These are phyloP conservation scores for Sinodicranocentrus sp. DNA, from an alignment of 2,888 invertebrate species.

Conservation along the genomic window DNA sequence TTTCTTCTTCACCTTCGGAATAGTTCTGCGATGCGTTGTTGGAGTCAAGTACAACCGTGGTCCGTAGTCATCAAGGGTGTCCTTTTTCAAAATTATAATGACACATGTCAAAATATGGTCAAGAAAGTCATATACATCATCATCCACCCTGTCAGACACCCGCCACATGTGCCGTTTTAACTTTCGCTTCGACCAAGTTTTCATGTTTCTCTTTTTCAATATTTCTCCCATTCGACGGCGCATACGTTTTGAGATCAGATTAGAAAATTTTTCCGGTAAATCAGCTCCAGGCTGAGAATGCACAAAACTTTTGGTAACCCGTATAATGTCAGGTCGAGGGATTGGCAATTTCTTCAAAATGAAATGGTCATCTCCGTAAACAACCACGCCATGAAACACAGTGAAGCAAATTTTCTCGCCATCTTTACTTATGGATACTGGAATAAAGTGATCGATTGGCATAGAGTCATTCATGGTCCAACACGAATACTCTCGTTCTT, in stretches of 20 bases:
- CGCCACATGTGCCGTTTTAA: slow-evolving; percentile 15
- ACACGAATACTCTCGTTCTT: slow-evolving; percentile 6
- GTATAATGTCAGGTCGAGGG: slow-evolving; percentile 53
- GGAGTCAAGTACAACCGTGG: slow-evolving; percentile 20
- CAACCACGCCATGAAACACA: slow-evolving; percentile 52
- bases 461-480: slow-evolving; percentile 3
- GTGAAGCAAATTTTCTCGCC: slow-evolving; percentile 18
- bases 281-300: slow-evolving; percentile 20
- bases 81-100: too few species aligned
- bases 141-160: slow-evolving; percentile 48
- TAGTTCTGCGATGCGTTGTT: not conserved
- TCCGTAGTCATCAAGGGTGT: slow-evolving; percentile 32
- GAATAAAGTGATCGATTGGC: slow-evolving; percentile 53
- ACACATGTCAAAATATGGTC: slow-evolving; percentile 61
- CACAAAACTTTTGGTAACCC: slow-evolving; percentile 2
- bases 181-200: not conserved
- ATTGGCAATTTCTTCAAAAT: slow-evolving; percentile 56
- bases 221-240: slow-evolving; percentile 1
- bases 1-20: not conserved
- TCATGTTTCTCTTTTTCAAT: slow-evolving; percentile 14
- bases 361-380: slow-evolving; percentile 59
- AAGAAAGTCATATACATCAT: slow-evolving; percentile 66
- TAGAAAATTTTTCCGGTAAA: slow-evolving; percentile 18
- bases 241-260: slow-evolving; percentile 22
- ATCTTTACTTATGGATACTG: slow-evolving; percentile 11